phyloP scores from a whole-genome alignment of 1,140 invertebrate genomes.

The Zaprionus davidi region DNA sequence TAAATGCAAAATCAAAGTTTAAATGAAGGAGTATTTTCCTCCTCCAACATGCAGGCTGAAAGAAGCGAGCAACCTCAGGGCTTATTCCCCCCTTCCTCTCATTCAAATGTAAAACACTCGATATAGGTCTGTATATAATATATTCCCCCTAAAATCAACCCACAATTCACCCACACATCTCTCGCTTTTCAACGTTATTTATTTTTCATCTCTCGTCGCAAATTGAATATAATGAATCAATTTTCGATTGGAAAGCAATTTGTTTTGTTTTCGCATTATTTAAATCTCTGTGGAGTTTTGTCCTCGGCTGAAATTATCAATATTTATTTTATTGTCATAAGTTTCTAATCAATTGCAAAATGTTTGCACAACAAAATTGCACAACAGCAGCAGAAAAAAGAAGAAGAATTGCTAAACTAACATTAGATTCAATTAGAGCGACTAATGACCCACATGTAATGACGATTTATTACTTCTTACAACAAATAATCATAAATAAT shows the following conservation, averaged over 20 bases:
- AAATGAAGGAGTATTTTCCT: too few species aligned
- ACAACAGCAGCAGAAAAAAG: background rate
- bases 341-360: conserved; percentile 64
- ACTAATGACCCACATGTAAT: conserved; percentile 67
- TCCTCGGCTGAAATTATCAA: conserved; percentile 45
- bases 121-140: background rate
- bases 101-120: too few species aligned
- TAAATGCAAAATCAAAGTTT: too few species aligned
- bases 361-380: conserved; percentile 52
- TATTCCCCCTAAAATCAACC: background rate
- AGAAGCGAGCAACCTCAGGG: too few species aligned
- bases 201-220: background rate
- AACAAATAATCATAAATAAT: conserved; percentile 29
- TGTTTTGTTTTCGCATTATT: background rate
- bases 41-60: too few species aligned
- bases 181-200: background rate
- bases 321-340: conserved; percentile 61
- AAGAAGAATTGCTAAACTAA: conserved; percentile 47
- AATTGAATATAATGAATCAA: conserved; percentile 3
- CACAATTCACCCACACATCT: background rate
- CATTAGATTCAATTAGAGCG: conserved; percentile 69
- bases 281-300: background rate
- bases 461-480: conserved; percentile 57
- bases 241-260: conserved; percentile 5
- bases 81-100: too few species aligned